phyloP scores from a whole-genome alignment of 2,113 vertebrate genomes.

The Carlito syrichta region DNA sequence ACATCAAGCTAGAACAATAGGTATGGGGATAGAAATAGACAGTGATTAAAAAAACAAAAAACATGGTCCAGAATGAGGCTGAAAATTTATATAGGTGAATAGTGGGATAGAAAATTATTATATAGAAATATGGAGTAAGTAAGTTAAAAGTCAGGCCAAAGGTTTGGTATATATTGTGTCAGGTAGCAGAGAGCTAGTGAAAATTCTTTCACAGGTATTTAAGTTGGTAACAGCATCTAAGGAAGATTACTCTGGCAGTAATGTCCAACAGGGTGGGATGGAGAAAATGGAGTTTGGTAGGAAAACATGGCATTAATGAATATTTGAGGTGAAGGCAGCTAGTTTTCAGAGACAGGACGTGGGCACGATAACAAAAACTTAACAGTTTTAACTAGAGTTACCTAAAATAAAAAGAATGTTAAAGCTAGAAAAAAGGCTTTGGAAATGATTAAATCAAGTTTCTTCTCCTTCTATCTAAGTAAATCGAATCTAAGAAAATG shows the following conservation, averaged over 20 bases:
- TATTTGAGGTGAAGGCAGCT: background rate
- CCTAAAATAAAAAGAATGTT: background rate
- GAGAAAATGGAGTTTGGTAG: background rate
- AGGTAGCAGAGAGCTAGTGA: background rate
- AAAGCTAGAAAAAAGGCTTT: background rate
- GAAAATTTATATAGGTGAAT: background rate
- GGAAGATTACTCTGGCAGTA: background rate
- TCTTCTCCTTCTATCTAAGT: background rate
- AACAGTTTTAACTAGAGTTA: background rate
- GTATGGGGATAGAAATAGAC: background rate
- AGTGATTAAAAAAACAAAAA: background rate
- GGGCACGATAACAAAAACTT: background rate
- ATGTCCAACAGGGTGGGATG: background rate
- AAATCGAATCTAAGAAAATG: background rate
- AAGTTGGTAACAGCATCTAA: background rate
- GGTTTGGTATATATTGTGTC: background rate
- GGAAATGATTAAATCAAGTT: background rate
- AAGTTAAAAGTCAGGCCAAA: background rate
- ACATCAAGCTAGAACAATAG: background rate
- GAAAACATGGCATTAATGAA: background rate
- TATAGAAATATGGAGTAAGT: background rate
- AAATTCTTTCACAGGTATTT: background rate
- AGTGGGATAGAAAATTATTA: background rate
- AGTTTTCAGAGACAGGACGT: background rate
- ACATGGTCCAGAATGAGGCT: background rate